These are phyloP conservation scores for Panurus biarmicus DNA, from an alignment of 2,113 vertebrate genomes.

Conservation along the genomic window DNA sequence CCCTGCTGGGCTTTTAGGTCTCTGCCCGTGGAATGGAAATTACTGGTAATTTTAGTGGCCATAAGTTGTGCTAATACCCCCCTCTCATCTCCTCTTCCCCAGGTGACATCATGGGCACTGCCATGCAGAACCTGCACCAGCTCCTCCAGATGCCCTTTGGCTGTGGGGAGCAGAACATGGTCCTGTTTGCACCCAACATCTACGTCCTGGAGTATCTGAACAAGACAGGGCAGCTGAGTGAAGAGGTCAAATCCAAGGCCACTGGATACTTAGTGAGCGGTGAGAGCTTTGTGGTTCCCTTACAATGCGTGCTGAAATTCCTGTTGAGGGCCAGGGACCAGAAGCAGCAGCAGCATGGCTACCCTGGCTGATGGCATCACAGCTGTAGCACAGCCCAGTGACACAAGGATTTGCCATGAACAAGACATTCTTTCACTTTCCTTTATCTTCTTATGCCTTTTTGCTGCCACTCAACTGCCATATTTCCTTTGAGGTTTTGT, in stretches of 20 bases:
- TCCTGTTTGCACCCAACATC: constrained; percentile 82
- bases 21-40: neutral
- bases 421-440: neutral
- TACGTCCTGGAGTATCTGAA: constrained; percentile 83
- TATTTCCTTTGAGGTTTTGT: neutral
- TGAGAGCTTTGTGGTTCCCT: constrained; percentile 44
- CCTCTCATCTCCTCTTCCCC: neutral
- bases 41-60: neutral
- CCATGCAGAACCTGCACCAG: constrained; percentile 76
- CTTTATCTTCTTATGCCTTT: neutral
- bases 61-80: neutral
- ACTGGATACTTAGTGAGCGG: constrained; percentile 73
- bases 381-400: neutral
- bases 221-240: constrained; percentile 76
- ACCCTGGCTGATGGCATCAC: too few relatives aligned
- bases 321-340: neutral
- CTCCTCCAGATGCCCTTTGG: constrained; percentile 84
- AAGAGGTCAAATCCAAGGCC: constrained; percentile 66
- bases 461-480: neutral
- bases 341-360: neutral
- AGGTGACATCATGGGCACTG: constrained; percentile 84
- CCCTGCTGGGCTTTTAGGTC: neutral
- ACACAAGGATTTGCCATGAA: neutral
- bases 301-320: neutral
- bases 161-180: constrained; percentile 91